Evolutionary conservation across 2,113 vertebrate genomes (phyloP), one percentile per base, ranked within the genome.

Genomic region (Chloebia gouldiae): DNA sequence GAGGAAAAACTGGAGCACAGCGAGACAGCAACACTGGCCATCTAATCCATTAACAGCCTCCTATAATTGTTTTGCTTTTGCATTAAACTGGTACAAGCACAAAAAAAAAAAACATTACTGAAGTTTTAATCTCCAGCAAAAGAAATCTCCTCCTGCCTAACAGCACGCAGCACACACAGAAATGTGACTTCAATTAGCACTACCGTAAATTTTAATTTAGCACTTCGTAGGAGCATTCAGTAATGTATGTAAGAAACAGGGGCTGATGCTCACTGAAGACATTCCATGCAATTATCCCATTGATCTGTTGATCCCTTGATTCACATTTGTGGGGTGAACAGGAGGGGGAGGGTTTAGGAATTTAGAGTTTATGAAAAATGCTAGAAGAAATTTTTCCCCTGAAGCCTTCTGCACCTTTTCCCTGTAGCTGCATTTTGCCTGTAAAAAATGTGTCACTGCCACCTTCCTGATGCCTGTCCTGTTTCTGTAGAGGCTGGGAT

Each of bases 101-200:
- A 93, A 91, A 95, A 96, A 98, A 95, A 96, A 98, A 79, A 95
- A 79, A 95, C 80, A 68, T 95, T 94, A 85, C 60, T 82, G 80
- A 96, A 92, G 93, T 96, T 96, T 95, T 96, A 95, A 90, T 94
- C 89, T 96, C 95, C 31, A 90, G n/a, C 63, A 81, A 81, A 86
- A 90, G 64, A 90, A 81, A 95, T 83, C 91, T 96, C 94, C 60
- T 93, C 87, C 88, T 83, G 75, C 65, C 35, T 88, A 90, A 92
- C 85, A 92, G 97, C 95, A 95, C 13, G 93, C 33, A 81, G 71
- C 56, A 31, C 44, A 61, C 59, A n/a, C 79, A 77, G 49, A 95
- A 95, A 97, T 60, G 89, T 88, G 76, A 66, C 96, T 96, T 91
- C 84, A 92, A 76, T 96, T 95, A 96, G 84, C 94, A 92, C 84